Conservation (phyloP, 2,888 invertebrate genomes). For the Hydraecia micacea region DNA sequence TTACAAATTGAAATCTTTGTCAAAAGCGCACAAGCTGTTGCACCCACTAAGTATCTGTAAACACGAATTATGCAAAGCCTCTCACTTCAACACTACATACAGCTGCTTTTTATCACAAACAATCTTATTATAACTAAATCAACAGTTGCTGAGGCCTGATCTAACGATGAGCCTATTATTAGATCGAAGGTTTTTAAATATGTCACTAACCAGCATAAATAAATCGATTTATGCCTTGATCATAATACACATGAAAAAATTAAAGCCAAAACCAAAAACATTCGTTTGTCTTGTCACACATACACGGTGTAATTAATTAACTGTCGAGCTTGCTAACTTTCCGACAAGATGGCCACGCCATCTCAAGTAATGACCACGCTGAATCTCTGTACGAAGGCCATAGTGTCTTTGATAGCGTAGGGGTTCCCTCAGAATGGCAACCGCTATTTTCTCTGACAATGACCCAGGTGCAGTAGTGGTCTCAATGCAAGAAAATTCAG, state of each 20-base stretch:
- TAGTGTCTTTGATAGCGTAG: neutral
- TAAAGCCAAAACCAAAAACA: conserved; percentile 79
- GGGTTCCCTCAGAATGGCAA: neutral
- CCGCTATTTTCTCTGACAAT: neutral
- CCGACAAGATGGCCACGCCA: neutral
- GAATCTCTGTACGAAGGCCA: neutral
- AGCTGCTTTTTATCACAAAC: conserved; percentile 65
- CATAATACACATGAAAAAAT: conserved; percentile 66
- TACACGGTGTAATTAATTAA: neutral
- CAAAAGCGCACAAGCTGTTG: conserved; percentile 37
- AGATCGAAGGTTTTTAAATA: neutral
- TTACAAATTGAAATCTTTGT: conserved; percentile 18
- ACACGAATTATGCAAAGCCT: conserved; percentile 50
- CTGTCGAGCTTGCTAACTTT: neutral
- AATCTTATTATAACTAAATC: conserved; percentile 43
- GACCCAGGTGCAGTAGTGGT: neutral
- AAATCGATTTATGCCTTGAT: conserved; percentile 21
- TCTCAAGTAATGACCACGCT: neutral
- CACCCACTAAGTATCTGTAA: conserved; percentile 21
- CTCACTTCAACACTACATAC: conserved; percentile 49
- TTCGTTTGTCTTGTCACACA: neutral
- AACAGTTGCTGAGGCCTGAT: conserved; percentile 15
- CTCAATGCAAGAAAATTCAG: neutral
- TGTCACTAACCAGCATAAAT: conserved; percentile 18
- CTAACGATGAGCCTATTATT: conserved; percentile 9